These are phyloP conservation scores for Anagrus nilaparvatae DNA, from an alignment of 1,140 invertebrate genomes.

Conservation along the genomic window DNA sequence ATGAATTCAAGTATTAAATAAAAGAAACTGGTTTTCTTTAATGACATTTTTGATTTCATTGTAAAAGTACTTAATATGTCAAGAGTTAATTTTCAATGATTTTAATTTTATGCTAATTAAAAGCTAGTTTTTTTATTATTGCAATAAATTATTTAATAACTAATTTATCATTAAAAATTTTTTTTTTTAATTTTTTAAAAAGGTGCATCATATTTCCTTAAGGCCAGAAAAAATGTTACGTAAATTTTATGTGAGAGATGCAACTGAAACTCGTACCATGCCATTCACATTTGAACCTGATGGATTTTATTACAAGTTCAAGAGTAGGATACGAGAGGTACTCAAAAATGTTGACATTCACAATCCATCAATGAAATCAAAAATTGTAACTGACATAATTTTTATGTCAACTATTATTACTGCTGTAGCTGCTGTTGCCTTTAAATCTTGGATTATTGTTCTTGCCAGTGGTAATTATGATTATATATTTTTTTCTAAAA, in stretches of 20 bases:
- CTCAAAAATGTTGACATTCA: constrained; percentile 42
- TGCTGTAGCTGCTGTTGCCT: constrained; percentile 42
- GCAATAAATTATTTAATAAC: background rate
- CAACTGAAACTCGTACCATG: constrained; percentile 46
- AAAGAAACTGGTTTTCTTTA: background rate
- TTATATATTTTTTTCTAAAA: no score
- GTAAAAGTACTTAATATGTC: no score
- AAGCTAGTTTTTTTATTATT: no score
- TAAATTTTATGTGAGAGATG: constrained; percentile 52
- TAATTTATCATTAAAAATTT: background rate
- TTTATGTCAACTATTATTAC: constrained; percentile 40
- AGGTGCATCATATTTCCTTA: constrained; percentile 48
- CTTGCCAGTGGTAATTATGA: constrained; percentile 21
- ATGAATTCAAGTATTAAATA: constrained; percentile 1
- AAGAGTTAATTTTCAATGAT: background rate
- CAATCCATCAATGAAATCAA: constrained; percentile 33
- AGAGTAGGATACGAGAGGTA: constrained; percentile 43
- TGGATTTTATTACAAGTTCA: constrained; percentile 59
- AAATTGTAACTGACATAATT: constrained; percentile 46
- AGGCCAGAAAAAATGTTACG: constrained; percentile 44
- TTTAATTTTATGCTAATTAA: background rate
- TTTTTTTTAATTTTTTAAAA: constrained; percentile 3
- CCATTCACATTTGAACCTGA: constrained; percentile 57
- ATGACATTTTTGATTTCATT: no score
- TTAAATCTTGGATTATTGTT: constrained; percentile 21